Conservation (phyloP, 2,113 vertebrate species). For the Rhinogobius similis region DNA sequence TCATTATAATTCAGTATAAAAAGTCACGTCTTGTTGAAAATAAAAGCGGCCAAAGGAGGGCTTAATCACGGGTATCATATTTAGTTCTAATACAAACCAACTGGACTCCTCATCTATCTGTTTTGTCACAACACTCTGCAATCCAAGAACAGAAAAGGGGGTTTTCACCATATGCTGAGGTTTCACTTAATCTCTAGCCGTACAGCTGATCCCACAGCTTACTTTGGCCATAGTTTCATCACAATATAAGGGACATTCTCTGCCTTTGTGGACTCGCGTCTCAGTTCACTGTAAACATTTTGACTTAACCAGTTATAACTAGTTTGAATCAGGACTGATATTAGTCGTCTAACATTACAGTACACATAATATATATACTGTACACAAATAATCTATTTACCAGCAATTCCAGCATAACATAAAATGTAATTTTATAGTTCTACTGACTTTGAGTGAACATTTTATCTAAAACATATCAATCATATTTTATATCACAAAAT, state of each 20-base stretch:
- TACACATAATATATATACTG: not conserved
- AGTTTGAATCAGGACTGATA: conserved; percentile 7
- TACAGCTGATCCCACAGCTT: conserved; percentile 20
- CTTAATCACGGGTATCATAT: not conserved
- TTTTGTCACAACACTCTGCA: not conserved
- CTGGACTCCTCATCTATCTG: not conserved
- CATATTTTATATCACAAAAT: not conserved
- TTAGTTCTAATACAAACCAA: not conserved
- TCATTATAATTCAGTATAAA: not conserved
- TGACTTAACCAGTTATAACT: not conserved
- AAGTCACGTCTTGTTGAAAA: not conserved
- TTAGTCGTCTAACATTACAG: not conserved
- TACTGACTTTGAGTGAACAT: not conserved
- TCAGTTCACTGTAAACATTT: not conserved
- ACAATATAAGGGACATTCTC: conserved; percentile 10
- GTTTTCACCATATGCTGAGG: conserved; percentile 28
- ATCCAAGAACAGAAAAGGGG: not conserved
- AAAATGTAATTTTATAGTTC: conserved; percentile 7
- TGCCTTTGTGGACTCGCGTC: not conserved
- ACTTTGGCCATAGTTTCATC: conserved; percentile 22
- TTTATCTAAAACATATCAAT: not conserved
- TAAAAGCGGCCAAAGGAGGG: too few species aligned
- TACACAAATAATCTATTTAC: not conserved
- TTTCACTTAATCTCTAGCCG: conserved; percentile 19
- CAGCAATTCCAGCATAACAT: not conserved